These are phyloP conservation scores for Elysia chlorotica DNA, from an alignment of 1,140 invertebrate species.

Conservation along the genomic window DNA sequence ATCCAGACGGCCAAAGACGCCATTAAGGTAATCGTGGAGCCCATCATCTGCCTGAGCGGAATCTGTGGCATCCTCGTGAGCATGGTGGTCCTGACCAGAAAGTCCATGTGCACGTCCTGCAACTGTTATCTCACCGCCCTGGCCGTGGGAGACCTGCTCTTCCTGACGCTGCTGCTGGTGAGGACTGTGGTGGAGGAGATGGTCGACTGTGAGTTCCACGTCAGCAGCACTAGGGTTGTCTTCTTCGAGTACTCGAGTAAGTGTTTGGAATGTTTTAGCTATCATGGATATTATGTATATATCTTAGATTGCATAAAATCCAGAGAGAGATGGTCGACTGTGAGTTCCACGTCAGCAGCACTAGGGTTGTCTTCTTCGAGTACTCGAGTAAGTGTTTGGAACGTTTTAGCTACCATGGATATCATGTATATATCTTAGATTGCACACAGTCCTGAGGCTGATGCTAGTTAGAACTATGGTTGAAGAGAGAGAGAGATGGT, in stretches of 20 bases:
- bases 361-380: conserved; percentile 5
- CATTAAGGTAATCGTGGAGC: conserved; percentile 65
- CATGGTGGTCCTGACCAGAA: conserved; percentile 75
- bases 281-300: no score
- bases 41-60: conserved; percentile 73
- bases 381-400: no score
- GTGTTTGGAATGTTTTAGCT: no score
- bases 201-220: background rate
- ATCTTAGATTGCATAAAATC: no score
- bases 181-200: conserved; percentile 30
- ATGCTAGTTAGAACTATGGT: no score
- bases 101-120: conserved; percentile 77
- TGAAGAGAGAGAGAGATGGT: conserved; percentile 17
- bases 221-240: background rate
- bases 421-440: no score
- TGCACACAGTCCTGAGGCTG: no score
- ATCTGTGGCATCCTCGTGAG: conserved; percentile 75
- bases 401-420: no score
- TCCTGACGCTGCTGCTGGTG: conserved; percentile 66
- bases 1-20: background rate
- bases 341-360: background rate
- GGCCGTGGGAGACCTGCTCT: conserved; percentile 74
- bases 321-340: conserved; percentile 15
- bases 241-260: background rate
- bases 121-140: conserved; percentile 76